These are phyloP conservation scores for Heptranchias perlo DNA, from an alignment of 2,113 vertebrate genomes.

Conservation along the genomic window DNA sequence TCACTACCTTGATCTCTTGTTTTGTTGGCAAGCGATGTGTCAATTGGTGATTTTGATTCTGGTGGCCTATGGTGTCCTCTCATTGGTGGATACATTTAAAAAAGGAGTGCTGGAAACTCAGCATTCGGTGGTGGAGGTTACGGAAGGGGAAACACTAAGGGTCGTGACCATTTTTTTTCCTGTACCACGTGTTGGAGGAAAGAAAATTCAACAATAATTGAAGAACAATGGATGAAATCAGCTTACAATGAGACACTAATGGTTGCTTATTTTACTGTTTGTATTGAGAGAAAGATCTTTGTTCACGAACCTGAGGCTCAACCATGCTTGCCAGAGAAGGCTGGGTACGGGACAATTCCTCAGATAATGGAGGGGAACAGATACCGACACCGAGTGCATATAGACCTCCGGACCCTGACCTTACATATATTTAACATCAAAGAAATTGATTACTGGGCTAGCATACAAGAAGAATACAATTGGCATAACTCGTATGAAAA, in stretches of 20 bases:
- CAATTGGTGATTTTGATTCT: too few species aligned
- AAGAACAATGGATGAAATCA: not conserved
- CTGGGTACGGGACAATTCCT: not conserved
- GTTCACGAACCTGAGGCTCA: not conserved
- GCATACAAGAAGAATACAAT: not conserved
- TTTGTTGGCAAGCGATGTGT: too few species aligned
- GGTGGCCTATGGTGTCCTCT: too few species aligned
- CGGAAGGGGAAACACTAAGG: too few species aligned
- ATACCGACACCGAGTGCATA: too few species aligned
- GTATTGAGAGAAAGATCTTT: not conserved
- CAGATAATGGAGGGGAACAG: not conserved
- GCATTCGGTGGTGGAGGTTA: too few species aligned
- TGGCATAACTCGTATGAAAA: not conserved
- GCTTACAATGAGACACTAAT: not conserved
- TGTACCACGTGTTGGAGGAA: not conserved
- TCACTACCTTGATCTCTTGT: too few species aligned
- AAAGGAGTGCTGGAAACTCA: too few species aligned
- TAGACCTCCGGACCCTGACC: not conserved
- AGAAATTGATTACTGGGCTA: not conserved
- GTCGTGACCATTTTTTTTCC: too few species aligned
- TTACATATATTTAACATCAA: not conserved
- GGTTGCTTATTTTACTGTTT: not conserved
- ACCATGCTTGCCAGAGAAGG: not conserved
- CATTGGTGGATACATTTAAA: too few species aligned
- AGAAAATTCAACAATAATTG: not conserved